Base-by-base conservation (phyloP, 2,888 invertebrate species). In the Pherbina coryleti region DNA sequence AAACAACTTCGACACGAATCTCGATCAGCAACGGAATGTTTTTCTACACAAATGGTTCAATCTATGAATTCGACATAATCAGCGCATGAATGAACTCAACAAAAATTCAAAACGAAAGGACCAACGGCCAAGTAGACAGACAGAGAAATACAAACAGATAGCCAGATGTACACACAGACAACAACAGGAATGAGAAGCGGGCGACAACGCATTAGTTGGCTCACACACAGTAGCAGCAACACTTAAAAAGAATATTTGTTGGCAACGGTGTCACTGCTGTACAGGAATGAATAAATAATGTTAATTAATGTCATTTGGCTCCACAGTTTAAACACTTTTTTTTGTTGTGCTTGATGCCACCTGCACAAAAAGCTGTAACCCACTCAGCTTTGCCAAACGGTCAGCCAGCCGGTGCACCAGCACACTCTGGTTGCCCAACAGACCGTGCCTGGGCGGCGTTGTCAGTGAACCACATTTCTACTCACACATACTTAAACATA, bases 291-390 rank as follows among this genome's bases (percentile, higher is more conserved):
- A 67, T 67, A 67, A 67, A 67, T 67, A 67, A 67, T 67, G 67
- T 67, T 67, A 67, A 67, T 67, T 67, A 67, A 67, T 37, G 67
- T 67, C 67, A 67, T 67, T 67, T 67, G 37, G 37, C 37, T 67
- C 67, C 25, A 37, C 67, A 67, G 37, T 44, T 67, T 67, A 67
- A 67, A 67, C 67, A 67, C 67, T 67, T 60, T 60, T 60, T 60
- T 60, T 2, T 55, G 7, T 2, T 55, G 7, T 55, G 55, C 2
- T 55, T 11, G 55, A 19, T 55, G 19, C 22, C 22, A 25, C 55
- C 22, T 55, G 14, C 28, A 9, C 60, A 60, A 25, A 57, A 57
- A 57, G 11, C 14, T 60, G 11, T 60, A 14, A 22, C 55, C 22
- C 55, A 55, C 55, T 55, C 66, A 60, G 25, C 55, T 22, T 55